Evolutionary conservation across 2,113 vertebrate genomes (phyloP), one percentile per base, ranked within the genome.

Genomic region (Cyanoramphus novaezelandiae): DNA sequence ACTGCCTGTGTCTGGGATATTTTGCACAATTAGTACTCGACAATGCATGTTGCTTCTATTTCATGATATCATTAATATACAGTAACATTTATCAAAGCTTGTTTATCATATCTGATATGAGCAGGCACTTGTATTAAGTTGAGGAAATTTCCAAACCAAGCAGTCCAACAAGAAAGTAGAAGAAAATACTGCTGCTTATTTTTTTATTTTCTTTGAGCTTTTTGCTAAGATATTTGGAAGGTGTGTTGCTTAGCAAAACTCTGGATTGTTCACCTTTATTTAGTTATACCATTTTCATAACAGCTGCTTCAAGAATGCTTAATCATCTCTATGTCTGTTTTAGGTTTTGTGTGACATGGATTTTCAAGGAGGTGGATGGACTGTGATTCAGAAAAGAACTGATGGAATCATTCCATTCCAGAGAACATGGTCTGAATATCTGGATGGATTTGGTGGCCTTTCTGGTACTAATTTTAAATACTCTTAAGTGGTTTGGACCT

Each of bases 321-420:
- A 44, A 50, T 57, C 21, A 43, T 85, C 82, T 44, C 24, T 92
- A 33, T 77, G 6, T 80, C 52, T 62, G 3, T 93, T 97, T 86
- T 96, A 99, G 99, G 99, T 99, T 43, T 98, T 99, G 94, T 99
- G 99, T 97, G 99, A 99, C 94, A 99, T 99, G 99, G 99, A 99
- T 95, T 99, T 99, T 88, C 99, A 98, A 99, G 99, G 98, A 93
- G 99, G 99, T 17, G 99, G 99, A 55, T 99, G 99, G 99, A 99
- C 99, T 5, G 98, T 99, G 86, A 96, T 99, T 96, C 99, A 99
- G 84, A 98, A 98, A 93, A 98, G 99, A 96, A 98, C 96, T 17
- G 98, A 98, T 17, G 99, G 99, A 49, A 69, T 98, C 1, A 97
- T 98, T 92, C 98, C 98, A 79, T 99, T 99, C 94, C 99, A 98